Base-by-base conservation (phyloP, 2,888 invertebrate genomes). In the Caenorhabditis becei region DNA sequence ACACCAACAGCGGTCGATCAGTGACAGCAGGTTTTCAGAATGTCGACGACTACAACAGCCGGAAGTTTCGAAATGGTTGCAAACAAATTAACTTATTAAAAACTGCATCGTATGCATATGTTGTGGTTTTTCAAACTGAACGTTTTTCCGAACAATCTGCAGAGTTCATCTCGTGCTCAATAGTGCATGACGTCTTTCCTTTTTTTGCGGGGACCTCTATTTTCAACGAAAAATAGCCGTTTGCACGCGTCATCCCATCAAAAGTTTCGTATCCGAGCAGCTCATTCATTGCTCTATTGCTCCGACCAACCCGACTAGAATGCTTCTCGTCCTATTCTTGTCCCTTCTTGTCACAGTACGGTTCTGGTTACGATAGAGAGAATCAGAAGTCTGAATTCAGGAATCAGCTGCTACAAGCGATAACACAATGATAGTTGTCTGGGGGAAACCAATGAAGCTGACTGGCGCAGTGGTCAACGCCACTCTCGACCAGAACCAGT, bases 341-440 rank as follows among this genome's bases (percentile, higher is more conserved):
- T 14, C 4, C 0, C n/a, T 26, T 16, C n/a, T n/a, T n/a, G 20
- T 49, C 49, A 20, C 20, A 4, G 3, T 20, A 11, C 2, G 54
- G 16, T 28, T 28, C 24, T 26, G 14, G 18, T 23, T 24, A 24
- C 7, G 7, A 23, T 20, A 7, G 4, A n/a, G n/a, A 14, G 44
- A 44, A n/a, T 4, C 44, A 14, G 14, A 23, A 23, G 16, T 20
- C 3, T 11, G n/a, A n/a, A 4, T 61, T 41, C 49, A 72, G 72
- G 54, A n/a, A n/a, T n/a, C 41, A 16, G 47, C 49, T 3, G 23
- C 16, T 1, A 1, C n/a, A 14, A 2, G 53, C 32, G 10, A 58
- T n/a, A 65, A 54, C 16, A 49, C 54, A 58, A 74, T 74, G 74
- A 66, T 66, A 10, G 26, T 74, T 10, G 65, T 66, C 10, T 74